Evolutionary conservation across 2,888 invertebrate species (phyloP).

Genomic region (Deilephila elpenor): DNA sequence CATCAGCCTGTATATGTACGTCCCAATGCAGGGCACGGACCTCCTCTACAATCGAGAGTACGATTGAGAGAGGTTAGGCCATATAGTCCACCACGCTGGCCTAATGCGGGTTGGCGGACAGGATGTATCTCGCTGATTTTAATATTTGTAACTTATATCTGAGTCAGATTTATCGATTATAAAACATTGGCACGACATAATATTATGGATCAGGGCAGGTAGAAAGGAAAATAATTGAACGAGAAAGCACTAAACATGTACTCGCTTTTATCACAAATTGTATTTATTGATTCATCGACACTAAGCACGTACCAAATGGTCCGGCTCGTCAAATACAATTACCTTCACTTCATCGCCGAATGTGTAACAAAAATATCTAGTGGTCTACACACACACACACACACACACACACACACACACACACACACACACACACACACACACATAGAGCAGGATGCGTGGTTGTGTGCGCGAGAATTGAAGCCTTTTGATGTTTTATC

Average conservation of each 20-base stretch:
- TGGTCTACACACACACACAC: background rate
- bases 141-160: too few relatives aligned
- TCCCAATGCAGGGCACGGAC: too few relatives aligned
- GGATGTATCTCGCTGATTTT: too few relatives aligned
- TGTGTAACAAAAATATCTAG: background rate
- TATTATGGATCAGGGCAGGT: background rate
- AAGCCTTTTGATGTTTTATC: background rate
- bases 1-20: too few relatives aligned
- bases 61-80: too few relatives aligned
- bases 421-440: background rate
- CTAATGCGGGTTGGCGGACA: too few relatives aligned
- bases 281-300: background rate
- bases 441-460: background rate
- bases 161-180: too few relatives aligned
- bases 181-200: too few relatives aligned
- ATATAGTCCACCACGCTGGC: too few relatives aligned
- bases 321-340: background rate
- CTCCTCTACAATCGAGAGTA: too few relatives aligned
- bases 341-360: background rate
- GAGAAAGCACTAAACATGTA: background rate
- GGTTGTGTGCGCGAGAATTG: background rate
- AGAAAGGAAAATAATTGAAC: too few relatives aligned
- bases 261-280: background rate
- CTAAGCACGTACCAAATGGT: background rate
- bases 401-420: background rate